phyloP scores from a whole-genome alignment of 1,140 invertebrate genomes.

The Zaprionus vittiger region DNA sequence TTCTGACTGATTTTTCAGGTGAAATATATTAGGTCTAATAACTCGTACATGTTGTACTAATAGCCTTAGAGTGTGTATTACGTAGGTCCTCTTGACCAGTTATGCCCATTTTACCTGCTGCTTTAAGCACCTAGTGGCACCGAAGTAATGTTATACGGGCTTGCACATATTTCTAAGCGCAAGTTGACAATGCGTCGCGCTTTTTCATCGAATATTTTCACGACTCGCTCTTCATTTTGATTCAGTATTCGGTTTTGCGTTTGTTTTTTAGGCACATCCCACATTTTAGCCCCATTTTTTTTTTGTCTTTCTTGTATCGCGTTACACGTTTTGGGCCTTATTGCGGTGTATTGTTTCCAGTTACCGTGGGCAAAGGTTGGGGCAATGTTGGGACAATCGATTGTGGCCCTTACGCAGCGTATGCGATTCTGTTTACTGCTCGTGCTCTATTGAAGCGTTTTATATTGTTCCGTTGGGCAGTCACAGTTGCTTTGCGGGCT shows the following conservation, averaged over 20 bases:
- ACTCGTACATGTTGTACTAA: too few relatives aligned
- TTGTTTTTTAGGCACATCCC: slow-evolving; percentile 5
- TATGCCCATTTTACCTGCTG: slow-evolving; percentile 2
- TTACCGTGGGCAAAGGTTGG: slow-evolving; percentile 38
- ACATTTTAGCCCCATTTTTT: slow-evolving; percentile 24
- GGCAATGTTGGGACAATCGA: slow-evolving; percentile 43
- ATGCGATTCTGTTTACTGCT: slow-evolving; percentile 63
- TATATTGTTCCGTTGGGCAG: slow-evolving; percentile 45
- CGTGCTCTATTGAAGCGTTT: slow-evolving; percentile 49
- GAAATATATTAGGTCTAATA: neutral
- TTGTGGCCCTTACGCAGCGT: slow-evolving; percentile 48
- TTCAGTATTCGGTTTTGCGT: slow-evolving; percentile 32
- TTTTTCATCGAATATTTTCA: slow-evolving; percentile 35
- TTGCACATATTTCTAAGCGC: slow-evolving; percentile 5
- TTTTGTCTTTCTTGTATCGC: slow-evolving; percentile 23
- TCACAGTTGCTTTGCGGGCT: slow-evolving; percentile 28
- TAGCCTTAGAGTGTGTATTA: neutral
- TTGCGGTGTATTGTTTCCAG: slow-evolving; percentile 60
- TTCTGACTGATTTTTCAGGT: neutral
- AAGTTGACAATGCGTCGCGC: slow-evolving; percentile 26
- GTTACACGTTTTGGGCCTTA: slow-evolving; percentile 44
- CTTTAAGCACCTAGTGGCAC: slow-evolving; percentile 1
- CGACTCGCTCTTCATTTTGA: slow-evolving; percentile 51
- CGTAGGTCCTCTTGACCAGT: neutral
- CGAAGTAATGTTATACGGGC: neutral